These are phyloP conservation scores for Amblyraja radiata DNA, from an alignment of 2,797 vertebrate species.

Conservation along the genomic window DNA sequence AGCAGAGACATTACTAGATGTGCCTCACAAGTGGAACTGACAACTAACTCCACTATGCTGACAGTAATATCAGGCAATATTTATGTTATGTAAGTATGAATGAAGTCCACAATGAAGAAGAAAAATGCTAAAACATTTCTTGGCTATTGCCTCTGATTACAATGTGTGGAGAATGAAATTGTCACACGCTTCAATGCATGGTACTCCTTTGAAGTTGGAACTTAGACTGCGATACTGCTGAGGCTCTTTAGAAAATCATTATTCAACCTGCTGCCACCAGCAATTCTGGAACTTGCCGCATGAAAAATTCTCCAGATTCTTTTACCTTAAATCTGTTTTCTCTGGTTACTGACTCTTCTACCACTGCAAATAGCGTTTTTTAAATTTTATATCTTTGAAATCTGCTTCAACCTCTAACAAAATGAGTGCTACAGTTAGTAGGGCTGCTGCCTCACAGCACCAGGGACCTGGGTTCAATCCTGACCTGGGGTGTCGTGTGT, in stretches of 20 bases:
- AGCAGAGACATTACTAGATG: slow-evolving; percentile 11
- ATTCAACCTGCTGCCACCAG: neutral
- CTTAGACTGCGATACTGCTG: slow-evolving; percentile 27
- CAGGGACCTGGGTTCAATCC: too few species aligned
- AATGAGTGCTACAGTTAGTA: too few species aligned
- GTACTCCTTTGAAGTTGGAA: slow-evolving; percentile 12
- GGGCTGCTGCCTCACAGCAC: too few species aligned
- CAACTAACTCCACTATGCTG: too few species aligned
- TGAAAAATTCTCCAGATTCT: neutral
- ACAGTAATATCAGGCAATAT: neutral
- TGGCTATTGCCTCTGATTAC: slow-evolving; percentile 26
- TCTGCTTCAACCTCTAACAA: neutral
- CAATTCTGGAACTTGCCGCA: neutral
- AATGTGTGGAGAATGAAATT: slow-evolving; percentile 29
- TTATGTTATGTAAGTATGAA: slow-evolving; percentile 27
- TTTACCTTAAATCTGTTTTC: neutral
- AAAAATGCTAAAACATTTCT: slow-evolving; percentile 23
- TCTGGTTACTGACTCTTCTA: neutral
- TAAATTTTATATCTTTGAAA: neutral
- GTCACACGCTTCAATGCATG: slow-evolving; percentile 2
- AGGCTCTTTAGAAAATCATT: neutral
- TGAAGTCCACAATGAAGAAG: slow-evolving; percentile 21
- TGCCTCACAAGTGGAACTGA: neutral
- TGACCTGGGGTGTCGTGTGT: too few species aligned
- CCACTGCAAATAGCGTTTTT: neutral